A percentile compares a stretch with the other conserved stretches of the same genome.
Conservation (phyloP, 2,888 invertebrate genomes). For the Drosophila differens region DNA sequence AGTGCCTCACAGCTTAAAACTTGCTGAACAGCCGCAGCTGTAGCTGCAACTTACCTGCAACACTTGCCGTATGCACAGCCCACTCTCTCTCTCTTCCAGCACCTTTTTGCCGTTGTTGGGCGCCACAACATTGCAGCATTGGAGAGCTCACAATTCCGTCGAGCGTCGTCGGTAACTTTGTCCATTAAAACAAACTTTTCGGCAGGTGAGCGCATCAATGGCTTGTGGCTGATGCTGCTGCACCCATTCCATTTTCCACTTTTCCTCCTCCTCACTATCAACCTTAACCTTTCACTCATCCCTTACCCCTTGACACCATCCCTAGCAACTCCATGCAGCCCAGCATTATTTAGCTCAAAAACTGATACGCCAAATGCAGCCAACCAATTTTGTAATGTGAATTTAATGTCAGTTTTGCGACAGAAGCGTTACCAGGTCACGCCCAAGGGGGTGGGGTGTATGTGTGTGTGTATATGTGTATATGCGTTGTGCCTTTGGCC, state of each 20-base stretch:
- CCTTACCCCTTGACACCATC: neutral
- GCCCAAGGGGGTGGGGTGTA: constrained; percentile 2
- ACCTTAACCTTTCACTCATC: neutral
- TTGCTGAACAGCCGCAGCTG: constrained; percentile 30
- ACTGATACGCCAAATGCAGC: constrained; percentile 76
- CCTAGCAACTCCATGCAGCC: neutral
- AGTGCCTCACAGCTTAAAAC: constrained; percentile 42
- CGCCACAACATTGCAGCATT: constrained; percentile 35
- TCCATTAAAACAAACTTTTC: constrained; percentile 76
- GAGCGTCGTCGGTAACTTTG: constrained; percentile 68
- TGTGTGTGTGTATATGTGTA: constrained; percentile 5
- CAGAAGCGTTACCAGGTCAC: constrained; percentile 68
- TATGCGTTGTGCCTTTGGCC: constrained; percentile 33
- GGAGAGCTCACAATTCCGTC: constrained; percentile 53
- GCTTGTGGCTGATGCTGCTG: constrained; percentile 53
- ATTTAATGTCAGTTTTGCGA: constrained; percentile 78
- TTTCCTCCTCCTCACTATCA: neutral
- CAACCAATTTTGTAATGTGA: constrained; percentile 79
- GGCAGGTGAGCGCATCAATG: constrained; percentile 78
- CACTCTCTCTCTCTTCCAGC: neutral
- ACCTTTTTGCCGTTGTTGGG: neutral
- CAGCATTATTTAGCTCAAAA: constrained; percentile 63
- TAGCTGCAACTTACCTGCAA: constrained; percentile 4
- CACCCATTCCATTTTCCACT: neutral
- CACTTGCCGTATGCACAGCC: neutral